A percentile compares a stretch with the other conserved stretches of the same genome.
phyloP scores from a whole-genome alignment of 1,140 invertebrate species.

The Liolophura sinensis region DNA sequence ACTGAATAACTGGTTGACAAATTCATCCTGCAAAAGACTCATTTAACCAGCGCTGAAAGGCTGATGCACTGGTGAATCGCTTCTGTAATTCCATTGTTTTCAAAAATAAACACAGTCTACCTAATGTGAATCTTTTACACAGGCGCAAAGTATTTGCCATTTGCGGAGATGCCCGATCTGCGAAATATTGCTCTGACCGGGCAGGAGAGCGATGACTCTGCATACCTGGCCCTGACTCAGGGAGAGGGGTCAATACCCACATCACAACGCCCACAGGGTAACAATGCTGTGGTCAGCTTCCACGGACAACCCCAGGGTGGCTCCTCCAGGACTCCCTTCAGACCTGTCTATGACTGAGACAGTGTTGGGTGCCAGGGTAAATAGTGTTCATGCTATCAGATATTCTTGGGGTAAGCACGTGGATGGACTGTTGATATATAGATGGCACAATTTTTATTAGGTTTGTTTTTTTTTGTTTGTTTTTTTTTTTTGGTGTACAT shows the following conservation, averaged over 20 bases:
- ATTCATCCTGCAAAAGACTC: too few species aligned
- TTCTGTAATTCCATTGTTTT: neutral
- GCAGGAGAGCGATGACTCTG: constrained; percentile 50
- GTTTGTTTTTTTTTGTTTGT: too few species aligned
- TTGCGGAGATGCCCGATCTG: constrained; percentile 57
- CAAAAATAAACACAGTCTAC: neutral
- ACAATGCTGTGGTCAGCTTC: constrained; percentile 31
- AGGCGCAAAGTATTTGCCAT: constrained; percentile 56
- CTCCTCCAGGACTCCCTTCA: constrained; percentile 36
- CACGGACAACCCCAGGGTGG: neutral
- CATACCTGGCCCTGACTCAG: constrained; percentile 43
- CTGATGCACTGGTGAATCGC: neutral
- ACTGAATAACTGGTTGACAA: too few species aligned
- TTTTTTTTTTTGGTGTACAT: too few species aligned
- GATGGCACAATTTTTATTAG: too few species aligned
- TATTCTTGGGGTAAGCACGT: too few species aligned
- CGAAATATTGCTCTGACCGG: constrained; percentile 56
- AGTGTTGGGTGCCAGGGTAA: too few species aligned
- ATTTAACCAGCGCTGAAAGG: neutral
- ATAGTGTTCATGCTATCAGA: too few species aligned
- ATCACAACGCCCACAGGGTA: constrained; percentile 28
- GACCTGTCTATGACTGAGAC: constrained; percentile 48
- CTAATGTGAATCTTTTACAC: constrained; percentile 6
- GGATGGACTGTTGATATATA: too few species aligned
- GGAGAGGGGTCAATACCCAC: constrained; percentile 44